Evolutionary conservation across 2,113 vertebrate genomes (phyloP).

Genomic region (Phyllostomus discolor): DNA sequence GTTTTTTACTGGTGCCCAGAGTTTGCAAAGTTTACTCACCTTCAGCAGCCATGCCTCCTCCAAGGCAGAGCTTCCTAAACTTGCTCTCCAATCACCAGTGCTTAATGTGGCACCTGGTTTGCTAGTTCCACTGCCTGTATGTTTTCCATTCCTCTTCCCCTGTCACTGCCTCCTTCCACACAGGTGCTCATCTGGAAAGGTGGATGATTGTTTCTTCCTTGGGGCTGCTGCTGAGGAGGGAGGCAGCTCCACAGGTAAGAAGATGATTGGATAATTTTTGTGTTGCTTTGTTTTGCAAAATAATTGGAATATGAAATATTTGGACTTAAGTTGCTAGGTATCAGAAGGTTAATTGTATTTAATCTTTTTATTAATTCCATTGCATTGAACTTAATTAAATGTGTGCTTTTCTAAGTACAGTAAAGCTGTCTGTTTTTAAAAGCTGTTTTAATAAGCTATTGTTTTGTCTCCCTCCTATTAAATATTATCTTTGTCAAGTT

Average conservation of each 20-base stretch:
- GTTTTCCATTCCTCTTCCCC: neutral
- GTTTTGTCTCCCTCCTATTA: neutral
- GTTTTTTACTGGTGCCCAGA: neutral
- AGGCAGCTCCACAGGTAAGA: slow-evolving; percentile 50
- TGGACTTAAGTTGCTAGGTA: neutral
- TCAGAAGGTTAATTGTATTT: neutral
- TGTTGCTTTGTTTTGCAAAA: slow-evolving; percentile 22
- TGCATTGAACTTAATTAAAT: neutral
- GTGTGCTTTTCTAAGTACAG: neutral
- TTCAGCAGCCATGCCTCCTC: neutral
- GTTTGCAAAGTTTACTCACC: neutral
- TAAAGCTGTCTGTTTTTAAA: neutral
- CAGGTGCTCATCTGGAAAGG: slow-evolving; percentile 21
- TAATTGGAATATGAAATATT: neutral
- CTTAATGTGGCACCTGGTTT: neutral
- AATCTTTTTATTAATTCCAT: neutral
- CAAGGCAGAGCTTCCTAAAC: neutral
- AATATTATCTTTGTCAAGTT: neutral
- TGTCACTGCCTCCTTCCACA: slow-evolving; percentile 41
- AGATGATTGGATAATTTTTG: neutral
- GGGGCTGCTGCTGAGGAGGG: slow-evolving; percentile 42
- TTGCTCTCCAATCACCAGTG: neutral
- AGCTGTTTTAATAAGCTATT: neutral
- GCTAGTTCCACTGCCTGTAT: neutral
- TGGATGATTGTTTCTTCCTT: slow-evolving; percentile 24